Conservation (phyloP, 2,888 invertebrate genomes). For the Craniophora ligustri region DNA sequence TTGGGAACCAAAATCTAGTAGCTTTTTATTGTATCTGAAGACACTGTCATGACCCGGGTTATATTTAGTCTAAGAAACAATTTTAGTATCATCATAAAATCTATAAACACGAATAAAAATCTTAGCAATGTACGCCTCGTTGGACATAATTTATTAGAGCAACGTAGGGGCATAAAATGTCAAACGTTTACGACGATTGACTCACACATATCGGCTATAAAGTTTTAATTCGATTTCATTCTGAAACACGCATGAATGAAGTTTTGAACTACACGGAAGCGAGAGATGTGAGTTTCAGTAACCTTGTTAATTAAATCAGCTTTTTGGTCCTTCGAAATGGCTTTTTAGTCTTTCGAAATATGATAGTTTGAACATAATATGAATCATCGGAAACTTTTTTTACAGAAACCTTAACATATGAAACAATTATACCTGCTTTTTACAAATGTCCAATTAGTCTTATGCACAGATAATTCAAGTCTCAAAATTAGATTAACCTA, state of each 20-base stretch:
- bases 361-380: too few species aligned
- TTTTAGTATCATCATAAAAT: constrained; percentile 34
- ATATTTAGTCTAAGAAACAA: constrained; percentile 14
- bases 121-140: constrained; percentile 19
- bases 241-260: constrained; percentile 18
- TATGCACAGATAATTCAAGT: too few species aligned
- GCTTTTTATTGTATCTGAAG: background rate
- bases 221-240: constrained; percentile 39
- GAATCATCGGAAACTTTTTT: too few species aligned
- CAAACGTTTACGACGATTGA: constrained; percentile 39
- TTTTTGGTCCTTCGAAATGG: background rate
- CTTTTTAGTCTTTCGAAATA: too few species aligned
- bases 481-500: too few species aligned
- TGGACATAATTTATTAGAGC: constrained; percentile 33
- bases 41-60: background rate
- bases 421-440: too few species aligned
- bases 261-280: constrained; percentile 12
- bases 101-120: constrained; percentile 39
- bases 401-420: too few species aligned
- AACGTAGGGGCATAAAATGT: constrained; percentile 30
- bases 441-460: too few species aligned
- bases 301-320: background rate
- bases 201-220: constrained; percentile 19
- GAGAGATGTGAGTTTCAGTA: background rate
- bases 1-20: too few species aligned